Evolutionary conservation across 2,888 invertebrate species (phyloP).

Genomic region (Gerosis bhagava): DNA sequence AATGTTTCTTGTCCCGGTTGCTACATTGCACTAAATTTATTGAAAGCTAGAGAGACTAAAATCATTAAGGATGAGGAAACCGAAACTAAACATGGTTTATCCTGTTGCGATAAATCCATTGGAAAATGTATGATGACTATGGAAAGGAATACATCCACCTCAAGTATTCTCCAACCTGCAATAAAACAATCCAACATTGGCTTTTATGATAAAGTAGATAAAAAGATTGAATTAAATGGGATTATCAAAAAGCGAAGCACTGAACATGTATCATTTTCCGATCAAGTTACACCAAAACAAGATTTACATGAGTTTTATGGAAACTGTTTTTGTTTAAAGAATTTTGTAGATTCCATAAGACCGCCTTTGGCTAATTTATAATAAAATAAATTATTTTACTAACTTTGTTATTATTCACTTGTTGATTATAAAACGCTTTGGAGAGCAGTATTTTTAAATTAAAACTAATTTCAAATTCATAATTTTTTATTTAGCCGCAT

Average conservation of each 20-base stretch:
- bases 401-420: too few species aligned
- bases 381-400: not conserved
- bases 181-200: constrained; percentile 12
- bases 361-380: constrained; percentile 40
- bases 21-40: constrained; percentile 43
- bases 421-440: too few species aligned
- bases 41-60: constrained; percentile 40
- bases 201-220: constrained; percentile 31
- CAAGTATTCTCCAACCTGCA: constrained; percentile 28
- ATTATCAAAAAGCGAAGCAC: constrained; percentile 21
- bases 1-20: constrained; percentile 51
- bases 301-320: constrained; percentile 19
- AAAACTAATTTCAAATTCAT: not conserved
- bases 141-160: constrained; percentile 45
- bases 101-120: constrained; percentile 46
- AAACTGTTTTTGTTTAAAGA: constrained; percentile 49
- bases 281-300: not conserved
- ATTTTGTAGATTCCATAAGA: constrained; percentile 56
- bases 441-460: too few species aligned
- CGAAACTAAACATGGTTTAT: constrained; percentile 42
- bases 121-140: constrained; percentile 33
- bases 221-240: constrained; percentile 21
- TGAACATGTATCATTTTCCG: constrained; percentile 41
- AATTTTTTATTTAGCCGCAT: constrained; percentile 73
- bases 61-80: constrained; percentile 57